phyloP scores from a whole-genome alignment of 2,113 vertebrate genomes.

The Chaenocephalus aceratus region DNA sequence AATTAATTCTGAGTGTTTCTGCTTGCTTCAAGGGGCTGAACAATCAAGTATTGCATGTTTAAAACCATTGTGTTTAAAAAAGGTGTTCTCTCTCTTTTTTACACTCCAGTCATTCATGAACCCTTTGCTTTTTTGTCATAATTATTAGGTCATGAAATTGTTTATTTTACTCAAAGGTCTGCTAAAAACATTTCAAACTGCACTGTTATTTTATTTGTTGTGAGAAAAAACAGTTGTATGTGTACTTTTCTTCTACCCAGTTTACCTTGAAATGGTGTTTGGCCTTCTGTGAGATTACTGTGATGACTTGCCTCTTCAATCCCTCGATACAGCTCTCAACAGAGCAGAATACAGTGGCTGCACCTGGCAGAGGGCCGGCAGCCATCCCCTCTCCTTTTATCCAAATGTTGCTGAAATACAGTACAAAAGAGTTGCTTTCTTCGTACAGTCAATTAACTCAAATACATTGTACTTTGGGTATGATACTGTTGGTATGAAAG shows the following conservation, averaged over 20 bases:
- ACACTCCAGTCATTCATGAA: background rate
- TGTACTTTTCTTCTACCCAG: background rate
- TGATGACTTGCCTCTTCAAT: conserved; percentile 18
- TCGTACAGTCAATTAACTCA: background rate
- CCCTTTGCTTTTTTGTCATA: too few relatives aligned
- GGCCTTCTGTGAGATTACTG: conserved; percentile 37
- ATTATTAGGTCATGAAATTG: too few relatives aligned
- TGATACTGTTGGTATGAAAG: background rate
- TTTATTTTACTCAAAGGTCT: background rate
- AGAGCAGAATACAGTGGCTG: background rate
- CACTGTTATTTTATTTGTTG: background rate
- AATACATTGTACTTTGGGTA: background rate
- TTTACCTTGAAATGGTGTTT: conserved; percentile 47
- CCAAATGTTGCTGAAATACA: background rate
- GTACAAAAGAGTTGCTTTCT: background rate
- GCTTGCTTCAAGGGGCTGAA: too few relatives aligned
- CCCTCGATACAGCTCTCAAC: conserved; percentile 13
- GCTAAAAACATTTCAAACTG: background rate
- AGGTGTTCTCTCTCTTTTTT: background rate
- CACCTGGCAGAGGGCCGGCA: conserved; percentile 26
- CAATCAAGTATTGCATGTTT: background rate
- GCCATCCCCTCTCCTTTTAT: conserved; percentile 7
- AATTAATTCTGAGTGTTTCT: too few relatives aligned
- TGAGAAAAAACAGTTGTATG: conserved; percentile 16
- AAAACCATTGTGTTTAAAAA: background rate